phyloP scores from a whole-genome alignment of 2,113 vertebrate species.

The Ibidorhyncha struthersii region DNA sequence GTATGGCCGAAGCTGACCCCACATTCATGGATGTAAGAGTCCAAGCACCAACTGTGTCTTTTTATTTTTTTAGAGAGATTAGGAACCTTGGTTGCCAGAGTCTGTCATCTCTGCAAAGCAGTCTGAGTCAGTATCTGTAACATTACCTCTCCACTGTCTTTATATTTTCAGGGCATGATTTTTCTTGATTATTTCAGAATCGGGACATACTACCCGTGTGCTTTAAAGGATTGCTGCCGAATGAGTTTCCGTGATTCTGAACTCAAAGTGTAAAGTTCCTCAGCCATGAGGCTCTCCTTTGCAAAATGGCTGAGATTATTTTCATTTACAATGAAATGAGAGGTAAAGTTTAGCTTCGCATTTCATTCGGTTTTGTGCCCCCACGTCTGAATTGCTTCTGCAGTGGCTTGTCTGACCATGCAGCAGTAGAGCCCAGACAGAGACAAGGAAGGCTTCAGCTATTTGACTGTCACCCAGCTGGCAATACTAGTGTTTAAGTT shows the following conservation, averaged over 20 bases:
- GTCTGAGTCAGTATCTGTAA: not conserved
- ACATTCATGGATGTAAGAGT: not conserved
- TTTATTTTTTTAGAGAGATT: not conserved
- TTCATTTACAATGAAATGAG: not conserved
- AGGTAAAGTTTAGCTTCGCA: not conserved
- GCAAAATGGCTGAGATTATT: not conserved
- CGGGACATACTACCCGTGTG: not conserved
- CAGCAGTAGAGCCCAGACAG: not conserved
- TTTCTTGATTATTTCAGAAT: not conserved
- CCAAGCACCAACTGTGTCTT: not conserved
- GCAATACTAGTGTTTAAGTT: not conserved
- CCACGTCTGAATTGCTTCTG: not conserved
- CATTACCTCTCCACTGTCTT: not conserved
- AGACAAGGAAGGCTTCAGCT: not conserved
- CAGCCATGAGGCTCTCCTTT: not conserved
- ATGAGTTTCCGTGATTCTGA: not conserved
- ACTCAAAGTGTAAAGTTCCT: not conserved
- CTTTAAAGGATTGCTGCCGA: not conserved
- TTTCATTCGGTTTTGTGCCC: not conserved
- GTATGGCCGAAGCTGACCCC: not conserved
- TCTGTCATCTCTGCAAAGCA: not conserved
- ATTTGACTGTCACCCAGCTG: not conserved
- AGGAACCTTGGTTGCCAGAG: not conserved
- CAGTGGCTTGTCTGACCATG: not conserved
- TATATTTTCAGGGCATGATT: not conserved